phyloP scores from a whole-genome alignment of 2,113 vertebrate species.

The Scomber scombrus region DNA sequence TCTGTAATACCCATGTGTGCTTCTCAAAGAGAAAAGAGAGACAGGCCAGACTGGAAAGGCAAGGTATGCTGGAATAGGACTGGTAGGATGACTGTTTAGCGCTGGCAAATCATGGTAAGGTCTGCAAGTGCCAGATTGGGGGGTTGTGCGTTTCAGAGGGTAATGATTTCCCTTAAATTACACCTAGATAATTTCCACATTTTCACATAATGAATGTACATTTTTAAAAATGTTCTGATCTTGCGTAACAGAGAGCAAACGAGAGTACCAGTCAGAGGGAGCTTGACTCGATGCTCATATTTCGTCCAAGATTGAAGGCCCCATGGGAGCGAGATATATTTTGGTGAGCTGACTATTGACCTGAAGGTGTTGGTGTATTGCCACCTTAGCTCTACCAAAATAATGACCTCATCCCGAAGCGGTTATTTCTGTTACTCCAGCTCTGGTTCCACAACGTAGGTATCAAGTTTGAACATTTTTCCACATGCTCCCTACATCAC shows the following conservation, averaged over 20 bases:
- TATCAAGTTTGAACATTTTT: slow-evolving; percentile 59
- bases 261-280: slow-evolving; percentile 18
- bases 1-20: slow-evolving; percentile 23
- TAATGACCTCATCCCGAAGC: slow-evolving; percentile 66
- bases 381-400: slow-evolving; percentile 55
- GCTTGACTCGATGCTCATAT: slow-evolving; percentile 28
- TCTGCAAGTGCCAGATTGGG: slow-evolving; percentile 29
- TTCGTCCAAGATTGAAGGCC: slow-evolving; percentile 36
- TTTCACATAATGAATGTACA: slow-evolving; percentile 48
- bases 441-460: slow-evolving; percentile 14
- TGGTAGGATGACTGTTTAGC: slow-evolving; percentile 54
- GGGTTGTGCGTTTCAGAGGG: slow-evolving; percentile 2
- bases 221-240: slow-evolving; percentile 27
- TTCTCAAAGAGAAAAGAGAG: background rate
- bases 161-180: slow-evolving; percentile 62
- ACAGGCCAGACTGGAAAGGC: slow-evolving; percentile 30
- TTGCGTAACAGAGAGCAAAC: slow-evolving; percentile 9
- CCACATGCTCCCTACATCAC: slow-evolving; percentile 57
- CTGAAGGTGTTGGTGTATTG: slow-evolving; percentile 69
- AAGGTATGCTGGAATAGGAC: slow-evolving; percentile 22
- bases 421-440: slow-evolving; percentile 23
- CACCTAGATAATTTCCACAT: slow-evolving; percentile 52
- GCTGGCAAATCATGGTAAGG: slow-evolving; percentile 27
- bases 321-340: slow-evolving; percentile 33
- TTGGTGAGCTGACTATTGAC: slow-evolving; percentile 47